Conservation (phyloP, 1,140 invertebrate species). For the Venturia canescens region DNA sequence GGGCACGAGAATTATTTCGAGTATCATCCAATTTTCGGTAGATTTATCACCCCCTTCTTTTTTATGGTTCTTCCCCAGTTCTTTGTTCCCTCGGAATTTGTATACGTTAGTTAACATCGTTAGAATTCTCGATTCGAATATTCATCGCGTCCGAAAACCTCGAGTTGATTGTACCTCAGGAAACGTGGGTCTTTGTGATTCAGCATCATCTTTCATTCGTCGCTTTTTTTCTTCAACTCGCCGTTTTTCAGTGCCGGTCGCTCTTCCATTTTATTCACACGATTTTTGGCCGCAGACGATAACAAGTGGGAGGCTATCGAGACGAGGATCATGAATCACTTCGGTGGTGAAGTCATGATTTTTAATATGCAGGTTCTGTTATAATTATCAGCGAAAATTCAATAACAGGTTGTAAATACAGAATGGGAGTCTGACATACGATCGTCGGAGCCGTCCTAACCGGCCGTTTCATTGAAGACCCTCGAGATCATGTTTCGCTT, state of each 20-base stretch:
- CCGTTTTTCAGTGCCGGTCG: neutral
- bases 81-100: neutral
- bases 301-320: slow-evolving; percentile 17
- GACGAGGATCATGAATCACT: neutral
- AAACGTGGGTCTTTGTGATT: slow-evolving; percentile 24
- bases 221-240: neutral
- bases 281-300: neutral
- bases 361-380: neutral
- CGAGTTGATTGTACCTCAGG: neutral
- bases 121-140: slow-evolving; percentile 1
- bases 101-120: neutral
- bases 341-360: neutral
- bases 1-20: slow-evolving; percentile 1
- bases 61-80: neutral
- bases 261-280: slow-evolving; percentile 16
- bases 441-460: neutral
- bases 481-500: neutral
- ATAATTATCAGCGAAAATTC: slow-evolving; percentile 19
- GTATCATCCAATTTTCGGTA: neutral
- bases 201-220: neutral
- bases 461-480: neutral
- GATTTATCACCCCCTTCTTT: neutral
- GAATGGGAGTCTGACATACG: slow-evolving; percentile 6
- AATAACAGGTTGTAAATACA: slow-evolving; percentile 30
- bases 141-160: neutral